Evolutionary conservation across 2,888 invertebrate species (phyloP).

Genomic region (Gonocerus acuteangulatus): DNA sequence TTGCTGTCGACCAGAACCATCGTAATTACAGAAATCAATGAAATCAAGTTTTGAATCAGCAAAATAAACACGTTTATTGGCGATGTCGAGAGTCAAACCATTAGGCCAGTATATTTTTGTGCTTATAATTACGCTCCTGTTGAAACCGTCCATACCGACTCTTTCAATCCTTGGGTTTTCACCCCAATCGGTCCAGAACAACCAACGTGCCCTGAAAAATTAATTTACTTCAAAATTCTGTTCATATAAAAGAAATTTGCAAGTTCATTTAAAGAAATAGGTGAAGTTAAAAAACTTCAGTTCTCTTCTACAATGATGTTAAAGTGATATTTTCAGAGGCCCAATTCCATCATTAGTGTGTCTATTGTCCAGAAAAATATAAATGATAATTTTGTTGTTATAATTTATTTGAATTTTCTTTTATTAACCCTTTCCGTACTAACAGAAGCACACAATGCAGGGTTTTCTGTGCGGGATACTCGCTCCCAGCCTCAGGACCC

Average conservation of each 20-base stretch:
- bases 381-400: no score
- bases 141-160: slow-evolving; percentile 91
- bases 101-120: slow-evolving; percentile 98
- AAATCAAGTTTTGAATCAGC: slow-evolving; percentile 95
- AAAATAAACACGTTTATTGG: slow-evolving; percentile 89
- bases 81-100: slow-evolving; percentile 89
- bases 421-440: no score
- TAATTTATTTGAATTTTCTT: no score
- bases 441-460: no score
- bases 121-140: slow-evolving; percentile 73
- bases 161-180: slow-evolving; percentile 93
- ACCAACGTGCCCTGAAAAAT: slow-evolving; percentile 53
- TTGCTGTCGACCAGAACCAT: slow-evolving; percentile 83
- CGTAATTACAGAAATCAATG: slow-evolving; percentile 95
- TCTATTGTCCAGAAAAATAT: no score
- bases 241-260: not conserved
- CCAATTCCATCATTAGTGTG: no score
- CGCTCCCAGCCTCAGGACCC: no score
- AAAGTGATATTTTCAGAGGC: no score
- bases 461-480: no score
- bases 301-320: no score
- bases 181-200: slow-evolving; percentile 99
- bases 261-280: not conserved
- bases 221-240: not conserved
- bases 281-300: no score